Evolutionary conservation across 2,888 invertebrate species (phyloP).

Genomic region (Odontocerum albicorne): DNA sequence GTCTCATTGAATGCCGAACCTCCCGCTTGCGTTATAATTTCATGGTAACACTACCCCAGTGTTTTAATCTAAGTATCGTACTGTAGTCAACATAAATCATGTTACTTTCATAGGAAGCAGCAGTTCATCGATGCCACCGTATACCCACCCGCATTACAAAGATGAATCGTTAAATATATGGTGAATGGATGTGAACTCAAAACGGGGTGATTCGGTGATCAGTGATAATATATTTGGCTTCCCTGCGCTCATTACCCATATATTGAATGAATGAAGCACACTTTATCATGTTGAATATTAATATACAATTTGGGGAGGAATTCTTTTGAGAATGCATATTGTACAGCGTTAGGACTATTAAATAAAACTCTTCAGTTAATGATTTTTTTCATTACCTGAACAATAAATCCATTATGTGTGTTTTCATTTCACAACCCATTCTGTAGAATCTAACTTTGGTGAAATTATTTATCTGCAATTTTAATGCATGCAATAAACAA

Average conservation of each 20-base stretch:
- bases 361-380: slow-evolving; percentile 30
- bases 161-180: slow-evolving; percentile 9
- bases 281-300: slow-evolving; percentile 33
- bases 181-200: slow-evolving; percentile 3
- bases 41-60: slow-evolving; percentile 33
- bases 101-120: slow-evolving; percentile 24
- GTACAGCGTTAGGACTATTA: slow-evolving; percentile 38
- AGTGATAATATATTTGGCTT: slow-evolving; percentile 12
- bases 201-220: not conserved
- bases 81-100: slow-evolving; percentile 24
- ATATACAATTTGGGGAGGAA: slow-evolving; percentile 33
- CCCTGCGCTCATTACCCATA: slow-evolving; percentile 13
- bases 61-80: slow-evolving; percentile 31
- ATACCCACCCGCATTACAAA: slow-evolving; percentile 8
- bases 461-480: too few species aligned
- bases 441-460: too few species aligned
- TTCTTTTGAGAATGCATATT: slow-evolving; percentile 36
- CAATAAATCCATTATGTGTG: slow-evolving; percentile 6
- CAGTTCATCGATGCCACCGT: slow-evolving; percentile 8
- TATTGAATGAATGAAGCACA: slow-evolving; percentile 12
- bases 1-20: slow-evolving; percentile 27
- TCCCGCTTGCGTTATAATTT: slow-evolving; percentile 37
- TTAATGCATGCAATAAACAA: too few species aligned
- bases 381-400: slow-evolving; percentile 26
- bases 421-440: not conserved